Percentiles rank a stretch among this genome's conserved stretches.
phyloP scores from a whole-genome alignment of 2,113 vertebrate species.

The Sciurus niger region DNA sequence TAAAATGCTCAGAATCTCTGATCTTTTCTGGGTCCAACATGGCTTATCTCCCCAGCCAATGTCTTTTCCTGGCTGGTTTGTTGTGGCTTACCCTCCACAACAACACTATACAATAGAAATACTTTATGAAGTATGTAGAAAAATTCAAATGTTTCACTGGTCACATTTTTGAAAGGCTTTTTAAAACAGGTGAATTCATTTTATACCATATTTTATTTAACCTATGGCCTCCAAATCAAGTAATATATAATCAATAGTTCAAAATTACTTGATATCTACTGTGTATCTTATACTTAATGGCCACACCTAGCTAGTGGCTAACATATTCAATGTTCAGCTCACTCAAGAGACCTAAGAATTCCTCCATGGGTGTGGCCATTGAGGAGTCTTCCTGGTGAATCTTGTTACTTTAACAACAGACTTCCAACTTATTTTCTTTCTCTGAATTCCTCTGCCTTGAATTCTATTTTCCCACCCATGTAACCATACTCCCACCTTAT shows the following conservation, averaged over 20 bases:
- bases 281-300: neutral
- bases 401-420: neutral
- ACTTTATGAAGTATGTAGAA: neutral
- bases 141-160: neutral
- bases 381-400: neutral
- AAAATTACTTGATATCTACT: neutral
- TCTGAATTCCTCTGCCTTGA: neutral
- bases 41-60: neutral
- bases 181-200: neutral
- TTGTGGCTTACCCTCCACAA: neutral
- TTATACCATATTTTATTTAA: neutral
- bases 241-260: neutral
- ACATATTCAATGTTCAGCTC: neutral
- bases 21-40: neutral
- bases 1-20: neutral
- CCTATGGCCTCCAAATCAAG: neutral
- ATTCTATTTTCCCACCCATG: neutral
- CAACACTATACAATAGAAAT: neutral
- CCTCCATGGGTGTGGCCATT: neutral
- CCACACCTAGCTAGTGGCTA: neutral
- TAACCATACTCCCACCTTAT: neutral
- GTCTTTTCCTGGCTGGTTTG: neutral
- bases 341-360: neutral
- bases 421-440: neutral
- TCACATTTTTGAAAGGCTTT: neutral